Evolutionary conservation across 2,888 invertebrate genomes (phyloP).

Genomic region (Amiota mariae): DNA sequence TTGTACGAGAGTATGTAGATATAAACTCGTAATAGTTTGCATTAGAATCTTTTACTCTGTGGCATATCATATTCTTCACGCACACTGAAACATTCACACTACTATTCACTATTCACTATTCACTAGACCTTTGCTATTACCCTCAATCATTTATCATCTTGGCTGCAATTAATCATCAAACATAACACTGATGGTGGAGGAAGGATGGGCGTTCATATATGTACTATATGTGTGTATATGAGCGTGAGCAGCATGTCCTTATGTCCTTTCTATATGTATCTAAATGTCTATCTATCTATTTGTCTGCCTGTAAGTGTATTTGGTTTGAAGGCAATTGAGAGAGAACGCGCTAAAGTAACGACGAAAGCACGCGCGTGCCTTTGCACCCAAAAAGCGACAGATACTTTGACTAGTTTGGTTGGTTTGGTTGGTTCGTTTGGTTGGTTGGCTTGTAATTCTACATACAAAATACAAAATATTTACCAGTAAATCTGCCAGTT

Average conservation of each 20-base stretch:
- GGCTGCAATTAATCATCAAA: conserved; percentile 70
- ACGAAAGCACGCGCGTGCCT: conserved; percentile 3
- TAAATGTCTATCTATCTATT: conserved; percentile 19
- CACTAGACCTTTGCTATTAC: conserved; percentile 52
- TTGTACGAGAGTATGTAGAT: no score
- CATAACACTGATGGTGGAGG: conserved; percentile 30
- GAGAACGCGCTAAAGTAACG: no score
- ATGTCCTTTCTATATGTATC: conserved; percentile 30
- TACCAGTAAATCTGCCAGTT: neutral
- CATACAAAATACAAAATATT: no score
- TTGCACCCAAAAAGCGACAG: neutral
- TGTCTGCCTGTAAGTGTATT: conserved; percentile 32
- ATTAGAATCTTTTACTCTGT: no score
- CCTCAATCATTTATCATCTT: conserved; percentile 69
- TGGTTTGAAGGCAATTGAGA: no score
- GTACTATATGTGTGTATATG: conserved; percentile 25
- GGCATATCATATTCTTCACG: no score
- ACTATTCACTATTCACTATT: neutral
- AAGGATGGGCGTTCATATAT: conserved; percentile 32
- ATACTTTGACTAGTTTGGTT: conserved; percentile 3
- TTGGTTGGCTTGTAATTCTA: no score
- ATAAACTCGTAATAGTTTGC: neutral
- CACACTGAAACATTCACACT: neutral
- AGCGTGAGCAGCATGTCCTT: conserved; percentile 32
- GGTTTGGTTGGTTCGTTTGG: neutral